Conservation (phyloP, 2,797 vertebrate species). For the Tokudaia muenninki region DNA sequence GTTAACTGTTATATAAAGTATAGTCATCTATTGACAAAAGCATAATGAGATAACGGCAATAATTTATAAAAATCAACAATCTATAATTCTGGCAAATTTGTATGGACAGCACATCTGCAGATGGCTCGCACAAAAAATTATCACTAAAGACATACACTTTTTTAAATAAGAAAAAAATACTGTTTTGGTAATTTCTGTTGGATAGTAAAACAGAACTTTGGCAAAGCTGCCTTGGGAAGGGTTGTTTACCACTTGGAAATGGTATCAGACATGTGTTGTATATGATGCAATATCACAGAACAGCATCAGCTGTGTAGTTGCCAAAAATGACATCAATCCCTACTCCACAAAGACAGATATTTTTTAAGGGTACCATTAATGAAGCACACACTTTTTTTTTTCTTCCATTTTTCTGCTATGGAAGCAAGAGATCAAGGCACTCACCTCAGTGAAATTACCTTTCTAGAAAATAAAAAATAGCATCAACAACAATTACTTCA, state of each 20-base stretch:
- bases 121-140: conserved; percentile 54
- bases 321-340: conserved; percentile 91
- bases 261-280: conserved; percentile 88
- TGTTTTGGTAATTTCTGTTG: conserved; percentile 66
- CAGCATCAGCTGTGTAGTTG: conserved; percentile 86
- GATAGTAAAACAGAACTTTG: conserved; percentile 76
- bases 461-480: conserved; percentile 62
- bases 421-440: conserved; percentile 88
- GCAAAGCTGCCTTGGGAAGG: conserved; percentile 81
- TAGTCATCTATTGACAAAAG: conserved; percentile 79
- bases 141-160: conserved; percentile 56
- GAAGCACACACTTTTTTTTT: conserved; percentile 84
- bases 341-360: conserved; percentile 87
- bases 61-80: conserved; percentile 73
- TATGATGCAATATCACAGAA: conserved; percentile 86
- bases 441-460: conserved; percentile 85
- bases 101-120: conserved; percentile 61
- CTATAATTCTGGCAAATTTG: conserved; percentile 69
- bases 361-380: conserved; percentile 88
- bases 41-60: conserved; percentile 72
- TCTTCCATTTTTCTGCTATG: conserved; percentile 73
- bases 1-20: conserved; percentile 74
- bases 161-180: conserved; percentile 24
- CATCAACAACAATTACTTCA: background rate
- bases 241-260: conserved; percentile 82